phyloP scores from a whole-genome alignment of 2,888 invertebrate species.

The Rhyacophila evoluta region DNA sequence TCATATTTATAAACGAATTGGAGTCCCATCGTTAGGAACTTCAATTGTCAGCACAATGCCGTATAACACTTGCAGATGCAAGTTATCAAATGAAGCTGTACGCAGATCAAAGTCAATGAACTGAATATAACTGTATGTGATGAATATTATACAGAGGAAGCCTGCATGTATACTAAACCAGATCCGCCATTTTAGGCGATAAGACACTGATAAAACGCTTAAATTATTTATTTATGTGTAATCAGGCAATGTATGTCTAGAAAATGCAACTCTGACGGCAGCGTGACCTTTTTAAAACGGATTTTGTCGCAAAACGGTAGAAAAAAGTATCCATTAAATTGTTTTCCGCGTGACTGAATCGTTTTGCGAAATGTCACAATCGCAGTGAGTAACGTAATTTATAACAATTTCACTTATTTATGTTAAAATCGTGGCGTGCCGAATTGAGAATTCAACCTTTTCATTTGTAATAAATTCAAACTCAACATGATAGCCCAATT shows the following conservation, averaged over 20 bases:
- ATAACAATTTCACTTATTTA: conserved; percentile 40
- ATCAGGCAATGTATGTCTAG: background rate
- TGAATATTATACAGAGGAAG: no score
- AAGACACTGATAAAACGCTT: no score
- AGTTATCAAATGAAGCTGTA: no score
- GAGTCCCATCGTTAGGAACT: no score
- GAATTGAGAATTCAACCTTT: background rate
- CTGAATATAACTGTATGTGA: no score
- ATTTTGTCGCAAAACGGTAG: conserved; percentile 37
- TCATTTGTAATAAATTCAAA: background rate
- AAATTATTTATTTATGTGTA: no score
- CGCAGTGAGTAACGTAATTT: background rate
- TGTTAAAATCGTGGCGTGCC: conserved; percentile 10
- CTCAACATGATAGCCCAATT: background rate
- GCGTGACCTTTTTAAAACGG: conserved; percentile 44
- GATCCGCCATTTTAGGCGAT: no score
- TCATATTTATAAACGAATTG: no score
- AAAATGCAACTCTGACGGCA: background rate
- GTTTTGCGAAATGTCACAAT: conserved; percentile 43
- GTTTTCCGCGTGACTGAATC: conserved; percentile 46
- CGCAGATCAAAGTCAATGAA: no score
- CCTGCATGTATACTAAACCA: no score
- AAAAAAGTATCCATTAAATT: conserved; percentile 41
- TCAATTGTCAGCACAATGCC: no score
- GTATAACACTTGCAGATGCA: no score